Evolutionary conservation across 2,113 vertebrate species (phyloP).

Genomic region (Gasterosteus aculeatus): DNA sequence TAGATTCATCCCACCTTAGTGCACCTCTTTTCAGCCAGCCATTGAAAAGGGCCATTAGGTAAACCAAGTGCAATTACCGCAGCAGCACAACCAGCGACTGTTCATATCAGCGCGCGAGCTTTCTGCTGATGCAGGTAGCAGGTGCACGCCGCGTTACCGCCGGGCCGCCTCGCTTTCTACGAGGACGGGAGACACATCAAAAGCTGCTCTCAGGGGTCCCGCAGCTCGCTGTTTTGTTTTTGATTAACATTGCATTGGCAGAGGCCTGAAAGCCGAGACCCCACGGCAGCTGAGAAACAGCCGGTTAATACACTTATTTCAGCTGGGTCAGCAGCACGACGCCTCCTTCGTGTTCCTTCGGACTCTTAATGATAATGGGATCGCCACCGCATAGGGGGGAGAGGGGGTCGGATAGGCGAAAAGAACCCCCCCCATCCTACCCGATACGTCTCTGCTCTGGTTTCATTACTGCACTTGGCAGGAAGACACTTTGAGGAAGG

Average conservation of each 20-base stretch:
- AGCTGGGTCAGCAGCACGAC: conserved; percentile 74
- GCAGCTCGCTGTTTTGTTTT: conserved; percentile 63
- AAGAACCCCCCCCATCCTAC: conserved; percentile 25
- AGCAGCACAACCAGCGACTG: conserved; percentile 34
- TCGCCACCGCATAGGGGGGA: conserved; percentile 37
- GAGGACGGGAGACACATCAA: conserved; percentile 52
- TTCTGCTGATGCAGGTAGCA: conserved; percentile 75
- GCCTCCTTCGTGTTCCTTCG: conserved; percentile 52
- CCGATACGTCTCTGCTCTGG: conserved; percentile 29
- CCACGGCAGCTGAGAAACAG: conserved; percentile 65
- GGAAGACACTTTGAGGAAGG: conserved; percentile 50
- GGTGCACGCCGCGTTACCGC: conserved; percentile 41
- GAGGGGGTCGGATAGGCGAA: conserved; percentile 34
- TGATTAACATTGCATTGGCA: conserved; percentile 75
- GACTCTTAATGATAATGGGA: conserved; percentile 72
- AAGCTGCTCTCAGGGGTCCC: conserved; percentile 52
- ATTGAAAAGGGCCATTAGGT: conserved; percentile 66
- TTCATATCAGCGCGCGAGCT: conserved; percentile 46
- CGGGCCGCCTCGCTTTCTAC: conserved; percentile 37
- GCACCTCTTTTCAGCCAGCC: conserved; percentile 39
- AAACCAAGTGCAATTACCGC: conserved; percentile 57
- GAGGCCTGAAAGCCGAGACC: conserved; percentile 53
- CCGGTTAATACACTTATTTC: conserved; percentile 68
- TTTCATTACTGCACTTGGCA: conserved; percentile 62
- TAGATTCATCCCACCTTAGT: conserved; percentile 35